Base-by-base conservation (phyloP, 2,888 invertebrate species). In the Rotaria magnacalcarata region DNA sequence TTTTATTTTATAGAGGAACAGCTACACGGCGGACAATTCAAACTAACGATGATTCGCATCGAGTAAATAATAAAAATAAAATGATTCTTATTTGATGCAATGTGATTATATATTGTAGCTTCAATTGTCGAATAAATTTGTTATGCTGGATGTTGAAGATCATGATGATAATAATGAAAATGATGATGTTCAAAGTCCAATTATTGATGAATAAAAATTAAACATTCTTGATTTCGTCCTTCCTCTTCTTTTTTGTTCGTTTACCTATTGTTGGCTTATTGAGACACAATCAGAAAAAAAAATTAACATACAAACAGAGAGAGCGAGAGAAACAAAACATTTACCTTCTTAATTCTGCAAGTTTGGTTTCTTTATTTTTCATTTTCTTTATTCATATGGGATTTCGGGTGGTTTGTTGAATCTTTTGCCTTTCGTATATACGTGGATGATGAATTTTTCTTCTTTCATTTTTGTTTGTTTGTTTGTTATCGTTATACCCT, bases 401-500 rank as follows among this genome's bases (percentile, higher is more conserved):
- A 19, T 67, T 67, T 67, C 6, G 67, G 67, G 27, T 67, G 67
- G 67, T 67, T 52, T 67, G 34, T 41, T 67, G 67, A 34, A 34
- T 67, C 67, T 67, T 41, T 67, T 41, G 34, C 27, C 67, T 34
- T 41, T 67, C 34, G 67, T 34, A 27, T 34, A 67, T 16, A 6
- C 67, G 27, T 34, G 34, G 34, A 67, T 67, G 67, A 41, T 67
- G 67, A 67, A 27, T 67, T 67, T 67, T 67, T 67, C 14, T 67
- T 67, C 67, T 19, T 67, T 67, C 67, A 67, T n/a, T 60, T 67
- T 58, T 58, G 8, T 10, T 67, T 67, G 27, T 67, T 67, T 67
- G 67, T 67, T 34, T 67, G 67, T 67, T 67, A 67, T 67, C 67
- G 34, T 67, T 67, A 67, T 67, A 67, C 34, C 67, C 67, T 41